A percentile compares a stretch with the other conserved stretches of the same genome.
phyloP scores from a whole-genome alignment of 2,113 vertebrate genomes.

The Albula goreensis region DNA sequence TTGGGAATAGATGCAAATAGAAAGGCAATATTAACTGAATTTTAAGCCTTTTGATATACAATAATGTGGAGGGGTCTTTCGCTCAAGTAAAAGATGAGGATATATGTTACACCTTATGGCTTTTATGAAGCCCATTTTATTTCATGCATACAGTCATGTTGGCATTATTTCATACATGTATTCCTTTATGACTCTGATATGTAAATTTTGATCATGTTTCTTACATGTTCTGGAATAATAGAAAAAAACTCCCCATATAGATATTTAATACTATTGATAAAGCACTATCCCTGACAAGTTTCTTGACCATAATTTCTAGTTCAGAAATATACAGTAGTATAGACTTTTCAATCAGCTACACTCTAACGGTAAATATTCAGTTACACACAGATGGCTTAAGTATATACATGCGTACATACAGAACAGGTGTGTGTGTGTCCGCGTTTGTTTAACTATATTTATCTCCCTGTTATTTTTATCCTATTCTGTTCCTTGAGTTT shows the following conservation, averaged over 20 bases:
- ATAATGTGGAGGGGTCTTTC: not conserved
- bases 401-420: not conserved
- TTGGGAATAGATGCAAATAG: conserved; percentile 10
- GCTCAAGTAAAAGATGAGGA: not conserved
- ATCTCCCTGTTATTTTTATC: not conserved
- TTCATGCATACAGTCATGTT: not conserved
- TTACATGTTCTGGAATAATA: not conserved
- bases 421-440: too few relatives aligned
- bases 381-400: too few relatives aligned
- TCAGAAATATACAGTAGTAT: not conserved
- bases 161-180: not conserved
- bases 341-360: too few relatives aligned
- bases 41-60: not conserved
- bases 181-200: not conserved
- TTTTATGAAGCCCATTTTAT: not conserved
- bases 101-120: not conserved
- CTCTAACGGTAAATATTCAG: too few relatives aligned
- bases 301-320: not conserved
- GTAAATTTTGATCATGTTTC: not conserved
- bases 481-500: not conserved
- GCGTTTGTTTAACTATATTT: not conserved
- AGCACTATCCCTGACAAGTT: not conserved
- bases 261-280: not conserved
- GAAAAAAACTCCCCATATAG: not conserved
- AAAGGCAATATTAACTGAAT: not conserved